Conservation (phyloP, 2,797 vertebrate species). For the Sciurus carolinensis region DNA sequence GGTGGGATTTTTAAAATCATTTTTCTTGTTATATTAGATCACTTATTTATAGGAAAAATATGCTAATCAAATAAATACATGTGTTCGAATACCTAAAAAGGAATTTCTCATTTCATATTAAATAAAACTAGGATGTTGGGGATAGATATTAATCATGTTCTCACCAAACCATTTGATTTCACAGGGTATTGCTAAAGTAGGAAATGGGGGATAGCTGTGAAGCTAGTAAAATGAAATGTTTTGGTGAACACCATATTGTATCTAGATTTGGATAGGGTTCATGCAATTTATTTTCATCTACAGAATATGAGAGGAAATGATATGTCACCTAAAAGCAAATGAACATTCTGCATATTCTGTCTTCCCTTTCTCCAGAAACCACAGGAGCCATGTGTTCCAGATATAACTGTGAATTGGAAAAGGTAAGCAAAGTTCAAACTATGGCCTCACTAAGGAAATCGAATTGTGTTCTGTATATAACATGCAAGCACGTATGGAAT, state of each 20-base stretch:
- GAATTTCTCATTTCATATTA: conserved; percentile 1
- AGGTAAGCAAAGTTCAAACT: background rate
- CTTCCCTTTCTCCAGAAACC: background rate
- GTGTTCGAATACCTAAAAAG: background rate
- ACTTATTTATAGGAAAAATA: background rate
- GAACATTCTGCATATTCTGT: background rate
- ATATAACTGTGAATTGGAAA: background rate
- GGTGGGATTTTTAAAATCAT: background rate
- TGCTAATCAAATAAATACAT: background rate
- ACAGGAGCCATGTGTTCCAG: background rate
- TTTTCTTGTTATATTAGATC: background rate
- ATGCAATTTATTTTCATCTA: conserved; percentile 13
- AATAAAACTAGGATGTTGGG: background rate
- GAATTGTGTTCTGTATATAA: background rate
- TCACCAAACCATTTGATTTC: conserved; percentile 38
- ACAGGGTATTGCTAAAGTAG: background rate
- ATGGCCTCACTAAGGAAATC: background rate
- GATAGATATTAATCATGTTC: background rate
- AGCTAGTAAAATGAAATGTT: conserved; percentile 11
- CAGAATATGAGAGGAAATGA: background rate
- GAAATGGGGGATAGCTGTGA: background rate
- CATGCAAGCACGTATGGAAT: background rate
- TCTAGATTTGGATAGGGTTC: background rate
- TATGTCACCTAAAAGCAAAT: background rate
- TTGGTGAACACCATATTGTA: background rate